phyloP scores from a whole-genome alignment of 2,888 invertebrate genomes.

The Parnassius glacialis region DNA sequence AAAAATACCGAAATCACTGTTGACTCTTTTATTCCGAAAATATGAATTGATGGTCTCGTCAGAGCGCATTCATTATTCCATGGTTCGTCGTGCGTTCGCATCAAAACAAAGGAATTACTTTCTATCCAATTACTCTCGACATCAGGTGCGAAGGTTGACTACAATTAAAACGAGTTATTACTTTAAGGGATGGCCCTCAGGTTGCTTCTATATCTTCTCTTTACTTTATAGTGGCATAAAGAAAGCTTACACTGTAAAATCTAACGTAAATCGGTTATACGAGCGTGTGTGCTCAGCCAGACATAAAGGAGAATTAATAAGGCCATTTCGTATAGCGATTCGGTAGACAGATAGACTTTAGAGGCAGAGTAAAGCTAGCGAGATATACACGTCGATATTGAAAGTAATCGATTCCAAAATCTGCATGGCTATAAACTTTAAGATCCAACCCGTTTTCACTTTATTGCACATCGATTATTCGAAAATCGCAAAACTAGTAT shows the following conservation, averaged over 20 bases:
- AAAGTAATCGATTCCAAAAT: constrained; percentile 70
- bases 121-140: constrained; percentile 42
- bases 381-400: constrained; percentile 66
- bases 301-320: constrained; percentile 79
- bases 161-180: constrained; percentile 69
- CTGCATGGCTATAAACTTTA: constrained; percentile 47
- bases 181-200: constrained; percentile 42
- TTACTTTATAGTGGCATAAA: constrained; percentile 75
- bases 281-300: constrained; percentile 57
- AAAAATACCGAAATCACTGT: constrained; percentile 16
- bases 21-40: constrained; percentile 15
- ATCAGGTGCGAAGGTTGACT: constrained; percentile 59
- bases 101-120: constrained; percentile 36
- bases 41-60: constrained; percentile 17
- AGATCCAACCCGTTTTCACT: constrained; percentile 38
- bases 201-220: constrained; percentile 46
- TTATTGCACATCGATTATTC: constrained; percentile 35
- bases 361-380: constrained; percentile 49
- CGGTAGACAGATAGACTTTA: constrained; percentile 58
- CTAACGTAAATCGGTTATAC: constrained; percentile 66
- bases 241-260: constrained; percentile 70
- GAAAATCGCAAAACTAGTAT: constrained; percentile 16
- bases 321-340: constrained; percentile 69
- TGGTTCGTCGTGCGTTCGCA: constrained; percentile 6
- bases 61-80: constrained; percentile 19